phyloP scores from a whole-genome alignment of 2,113 vertebrate species.

The Nibea coibor region DNA sequence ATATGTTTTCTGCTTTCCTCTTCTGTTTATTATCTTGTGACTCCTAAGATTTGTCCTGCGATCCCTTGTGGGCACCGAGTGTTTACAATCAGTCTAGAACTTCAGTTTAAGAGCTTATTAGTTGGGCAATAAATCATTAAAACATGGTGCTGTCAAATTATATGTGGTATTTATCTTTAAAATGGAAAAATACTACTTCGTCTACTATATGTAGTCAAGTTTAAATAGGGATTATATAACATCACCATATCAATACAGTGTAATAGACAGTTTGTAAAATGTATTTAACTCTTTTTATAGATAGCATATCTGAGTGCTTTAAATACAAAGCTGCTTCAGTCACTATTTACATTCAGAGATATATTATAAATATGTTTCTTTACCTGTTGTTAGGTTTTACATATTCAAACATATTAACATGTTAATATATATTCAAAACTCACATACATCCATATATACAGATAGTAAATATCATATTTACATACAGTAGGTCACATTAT shows the following conservation, averaged over 20 bases:
- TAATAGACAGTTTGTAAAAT: conserved; percentile 55
- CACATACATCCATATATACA: conserved; percentile 56
- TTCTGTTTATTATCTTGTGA: background rate
- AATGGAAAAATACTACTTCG: conserved; percentile 6
- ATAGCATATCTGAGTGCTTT: conserved; percentile 30
- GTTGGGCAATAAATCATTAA: background rate
- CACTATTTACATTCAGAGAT: conserved; percentile 66
- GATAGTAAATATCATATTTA: conserved; percentile 45
- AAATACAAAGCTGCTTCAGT: conserved; percentile 14
- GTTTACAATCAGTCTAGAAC: background rate
- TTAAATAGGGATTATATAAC: conserved; percentile 54
- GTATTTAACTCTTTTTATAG: conserved; percentile 33
- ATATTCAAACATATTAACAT: conserved; percentile 60
- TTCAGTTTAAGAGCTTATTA: background rate
- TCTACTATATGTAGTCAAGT: conserved; percentile 19
- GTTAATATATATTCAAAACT: conserved; percentile 55
- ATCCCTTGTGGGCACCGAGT: background rate
- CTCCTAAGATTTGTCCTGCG: background rate
- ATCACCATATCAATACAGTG: conserved; percentile 39
- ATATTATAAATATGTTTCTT: conserved; percentile 47
- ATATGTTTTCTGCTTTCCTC: background rate
- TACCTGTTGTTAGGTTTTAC: conserved; percentile 18
- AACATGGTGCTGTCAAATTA: background rate
- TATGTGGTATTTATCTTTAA: background rate
- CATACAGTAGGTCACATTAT: conserved; percentile 26